Base-by-base conservation (phyloP, 2,797 vertebrate species). In the Sebastes trivittatus region DNA sequence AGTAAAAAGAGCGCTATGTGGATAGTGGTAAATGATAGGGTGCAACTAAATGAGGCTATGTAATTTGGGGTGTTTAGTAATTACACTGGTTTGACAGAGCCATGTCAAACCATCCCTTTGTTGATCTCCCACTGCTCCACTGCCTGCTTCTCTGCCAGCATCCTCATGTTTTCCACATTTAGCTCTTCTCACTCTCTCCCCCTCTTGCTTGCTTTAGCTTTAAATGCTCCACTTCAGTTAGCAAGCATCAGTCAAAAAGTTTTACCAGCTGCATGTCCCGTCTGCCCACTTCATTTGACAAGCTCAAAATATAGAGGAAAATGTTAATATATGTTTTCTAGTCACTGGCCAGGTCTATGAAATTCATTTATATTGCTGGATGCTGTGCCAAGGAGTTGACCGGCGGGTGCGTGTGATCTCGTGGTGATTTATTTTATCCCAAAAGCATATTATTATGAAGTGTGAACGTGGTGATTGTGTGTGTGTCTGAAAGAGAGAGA, bases 1-100 rank as follows among this genome's bases (percentile, higher is more conserved):
- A 78, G 86, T 83, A 89, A 92, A 94, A 90, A 78, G 71, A 91
- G 82, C 55, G 27, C 90, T 82, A 38, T 91, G 92, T 82, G 91
- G 91, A 93, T 88, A 80, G 88, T 88, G 82, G 93, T 85, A 94
- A 95, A 96, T 95, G 91, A 95, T 91, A 95, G 95, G 93, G 91
- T 94, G 80, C 82, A 90, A 87, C 92, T 94, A 95, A 95, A 95
- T 94, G 93, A 95, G 90, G 93, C 84, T 92, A 93, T 95, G 94
- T 95, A 95, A 95, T 96, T 95, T 95, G 84, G 93, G 92, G 92
- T 93, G 92, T 95, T 94, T 92, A 93, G 94, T 95, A 95, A 95
- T 95, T 95, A 94, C 88, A 82, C 89, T 91, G 88, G 93, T 92
- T 93, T 95, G 94, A 94, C 90, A 90, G 92, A 92, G 90, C 91